Evolutionary conservation across 2,113 vertebrate genomes (phyloP), one percentile per base, ranked within the genome.

Genomic region (Opisthocomus hoazin): DNA sequence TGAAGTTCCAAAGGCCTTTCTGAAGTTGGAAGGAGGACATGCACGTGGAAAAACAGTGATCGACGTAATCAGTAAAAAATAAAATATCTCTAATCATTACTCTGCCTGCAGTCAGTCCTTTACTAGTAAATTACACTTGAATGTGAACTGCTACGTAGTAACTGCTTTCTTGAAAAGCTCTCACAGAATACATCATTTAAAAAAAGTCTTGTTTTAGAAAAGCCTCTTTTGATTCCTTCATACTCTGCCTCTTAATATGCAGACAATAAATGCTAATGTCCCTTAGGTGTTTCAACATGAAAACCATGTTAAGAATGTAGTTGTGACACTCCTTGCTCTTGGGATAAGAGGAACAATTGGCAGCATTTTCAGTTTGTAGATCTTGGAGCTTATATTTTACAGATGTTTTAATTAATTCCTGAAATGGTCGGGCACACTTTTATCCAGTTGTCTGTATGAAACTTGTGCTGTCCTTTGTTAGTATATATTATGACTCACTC

Each of bases 31-130:
- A 97, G 97, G 97, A 91, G 99, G 99, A 64, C 99, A 99, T 1
- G 99, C 99, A 21, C 98, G 99, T 69, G 99, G 99, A 51, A 99
- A 99, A 98, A 99, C 98, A 0, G 99, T 99, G 24, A 98, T 99
- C 50, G 91, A 97, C 74, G 96, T 99, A 43, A 86, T 96, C 84
- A 98, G 73, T 97, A 93, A 54, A 89, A 89, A 96, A 93, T 96
- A 97, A 96, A 93, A 19, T 85, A 19, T 39, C 23, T 87, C 27
- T 45, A 64, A 60, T 48, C 5, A 22, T 71, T 75, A 48, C 34
- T 65, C 14, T 89, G 71, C 39, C 61, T 2, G 6, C 53, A 76
- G 73, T 81, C 43, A 75, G 24, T 87, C 41, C 58, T 78, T 91
- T 51, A 30, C 46, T 75, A 21, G 36, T 78, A 57, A 20, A 37